These are phyloP conservation scores for Polyommatus iphigenia DNA, from an alignment of 2,888 invertebrate species.

Conservation along the genomic window DNA sequence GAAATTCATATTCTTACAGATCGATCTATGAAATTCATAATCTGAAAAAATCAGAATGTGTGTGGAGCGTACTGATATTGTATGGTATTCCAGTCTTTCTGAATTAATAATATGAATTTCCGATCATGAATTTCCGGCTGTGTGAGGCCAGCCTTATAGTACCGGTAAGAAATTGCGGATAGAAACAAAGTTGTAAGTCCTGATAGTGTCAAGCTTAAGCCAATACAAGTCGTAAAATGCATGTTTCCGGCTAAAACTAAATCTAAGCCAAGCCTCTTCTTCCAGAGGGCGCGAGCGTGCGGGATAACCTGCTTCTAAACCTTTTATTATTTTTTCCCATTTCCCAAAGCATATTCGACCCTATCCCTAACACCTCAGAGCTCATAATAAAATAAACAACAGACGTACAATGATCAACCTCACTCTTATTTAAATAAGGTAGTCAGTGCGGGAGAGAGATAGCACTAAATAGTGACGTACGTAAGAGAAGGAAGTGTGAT, in stretches of 20 bases:
- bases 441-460: slow-evolving; percentile 67
- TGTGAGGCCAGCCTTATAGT: no score
- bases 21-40: no score
- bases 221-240: slow-evolving; percentile 25
- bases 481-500: slow-evolving; percentile 57
- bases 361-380: slow-evolving; percentile 50
- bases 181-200: slow-evolving; percentile 10
- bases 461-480: slow-evolving; percentile 54
- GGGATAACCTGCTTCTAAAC: slow-evolving; percentile 62
- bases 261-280: slow-evolving; percentile 64
- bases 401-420: slow-evolving; percentile 50
- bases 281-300: slow-evolving; percentile 55
- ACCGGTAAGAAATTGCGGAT: slow-evolving; percentile 1
- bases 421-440: slow-evolving; percentile 79
- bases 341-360: slow-evolving; percentile 44
- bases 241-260: slow-evolving; percentile 62
- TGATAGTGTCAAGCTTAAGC: slow-evolving; percentile 23
- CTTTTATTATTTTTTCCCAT: slow-evolving; percentile 60
- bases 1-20: no score
- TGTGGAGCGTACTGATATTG: no score
- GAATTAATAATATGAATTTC: no score
- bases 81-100: no score
- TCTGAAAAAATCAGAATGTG: no score
- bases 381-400: slow-evolving; percentile 48
- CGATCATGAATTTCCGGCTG: no score